phyloP scores from a whole-genome alignment of 2,113 vertebrate genomes.

The Glaucidium brasilianum region DNA sequence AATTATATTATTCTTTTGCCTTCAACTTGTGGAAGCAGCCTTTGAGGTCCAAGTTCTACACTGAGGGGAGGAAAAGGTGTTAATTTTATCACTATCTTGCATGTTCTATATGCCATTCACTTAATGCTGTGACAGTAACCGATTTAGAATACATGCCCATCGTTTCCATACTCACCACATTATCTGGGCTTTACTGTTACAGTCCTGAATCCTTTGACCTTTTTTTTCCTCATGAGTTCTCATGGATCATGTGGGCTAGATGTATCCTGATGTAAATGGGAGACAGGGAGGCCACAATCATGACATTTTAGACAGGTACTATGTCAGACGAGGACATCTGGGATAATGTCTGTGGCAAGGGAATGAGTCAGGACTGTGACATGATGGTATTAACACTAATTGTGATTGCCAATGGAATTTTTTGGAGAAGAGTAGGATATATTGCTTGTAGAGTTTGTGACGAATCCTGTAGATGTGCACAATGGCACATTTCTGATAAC shows the following conservation, averaged over 20 bases:
- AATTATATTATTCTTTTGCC: neutral
- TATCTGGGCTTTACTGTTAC: neutral
- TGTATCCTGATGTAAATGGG: neutral
- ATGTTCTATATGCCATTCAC: neutral
- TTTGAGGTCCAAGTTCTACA: neutral
- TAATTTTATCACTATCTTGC: neutral
- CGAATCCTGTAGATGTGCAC: neutral
- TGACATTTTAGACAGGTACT: neutral
- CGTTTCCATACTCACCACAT: neutral
- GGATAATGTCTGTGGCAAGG: neutral
- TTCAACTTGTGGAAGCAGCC: neutral
- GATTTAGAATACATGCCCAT: neutral
- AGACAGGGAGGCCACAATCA: neutral
- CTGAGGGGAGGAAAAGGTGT: neutral
- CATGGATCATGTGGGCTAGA: fast-evolving
- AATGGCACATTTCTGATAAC: neutral
- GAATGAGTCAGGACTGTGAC: neutral
- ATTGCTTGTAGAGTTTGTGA: neutral
- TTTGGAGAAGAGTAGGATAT: neutral
- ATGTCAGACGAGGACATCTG: neutral
- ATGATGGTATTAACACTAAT: neutral
- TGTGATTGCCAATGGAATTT: neutral
- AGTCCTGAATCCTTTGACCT: neutral
- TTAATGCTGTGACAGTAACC: neutral
- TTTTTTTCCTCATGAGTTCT: neutral